Evolutionary conservation across 2,113 vertebrate genomes (phyloP).

Genomic region (Hyla sarda): DNA sequence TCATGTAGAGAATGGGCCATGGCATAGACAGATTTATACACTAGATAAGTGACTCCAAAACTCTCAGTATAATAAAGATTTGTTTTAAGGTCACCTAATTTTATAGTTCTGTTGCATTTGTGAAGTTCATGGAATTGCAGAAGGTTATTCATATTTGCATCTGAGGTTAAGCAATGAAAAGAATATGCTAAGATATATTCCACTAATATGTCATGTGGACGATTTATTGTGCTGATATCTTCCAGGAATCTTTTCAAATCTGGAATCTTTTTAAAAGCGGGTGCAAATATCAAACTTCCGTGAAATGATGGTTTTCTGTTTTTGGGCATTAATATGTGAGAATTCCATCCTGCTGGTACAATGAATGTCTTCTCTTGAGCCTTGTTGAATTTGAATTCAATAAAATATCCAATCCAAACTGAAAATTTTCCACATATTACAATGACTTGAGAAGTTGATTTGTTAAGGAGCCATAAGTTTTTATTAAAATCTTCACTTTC

Average conservation of each 20-base stretch:
- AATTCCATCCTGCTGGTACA: neutral
- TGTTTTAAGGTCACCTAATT: neutral
- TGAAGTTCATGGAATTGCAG: neutral
- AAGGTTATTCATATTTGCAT: neutral
- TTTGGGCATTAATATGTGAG: neutral
- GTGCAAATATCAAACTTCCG: slow-evolving; percentile 14
- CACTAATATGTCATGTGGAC: neutral
- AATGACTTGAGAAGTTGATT: neutral
- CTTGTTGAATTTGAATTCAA: neutral
- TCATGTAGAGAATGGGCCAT: neutral
- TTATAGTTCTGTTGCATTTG: neutral
- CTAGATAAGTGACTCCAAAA: slow-evolving; percentile 24
- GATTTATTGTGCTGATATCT: neutral
- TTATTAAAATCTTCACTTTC: neutral
- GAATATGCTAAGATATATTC: neutral
- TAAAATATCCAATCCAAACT: neutral
- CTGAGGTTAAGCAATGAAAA: neutral
- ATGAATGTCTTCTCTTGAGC: slow-evolving; percentile 18
- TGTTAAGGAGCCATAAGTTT: neutral
- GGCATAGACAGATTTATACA: slow-evolving; percentile 32
- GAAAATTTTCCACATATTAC: neutral
- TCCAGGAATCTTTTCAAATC: neutral
- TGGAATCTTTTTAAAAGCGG: neutral
- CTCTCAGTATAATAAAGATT: neutral
- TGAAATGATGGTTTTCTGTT: neutral